Percentiles rank a stretch among this genome's conserved stretches.
phyloP scores from a whole-genome alignment of 2,888 invertebrate genomes.

The Branchinecta sandiegonensis region DNA sequence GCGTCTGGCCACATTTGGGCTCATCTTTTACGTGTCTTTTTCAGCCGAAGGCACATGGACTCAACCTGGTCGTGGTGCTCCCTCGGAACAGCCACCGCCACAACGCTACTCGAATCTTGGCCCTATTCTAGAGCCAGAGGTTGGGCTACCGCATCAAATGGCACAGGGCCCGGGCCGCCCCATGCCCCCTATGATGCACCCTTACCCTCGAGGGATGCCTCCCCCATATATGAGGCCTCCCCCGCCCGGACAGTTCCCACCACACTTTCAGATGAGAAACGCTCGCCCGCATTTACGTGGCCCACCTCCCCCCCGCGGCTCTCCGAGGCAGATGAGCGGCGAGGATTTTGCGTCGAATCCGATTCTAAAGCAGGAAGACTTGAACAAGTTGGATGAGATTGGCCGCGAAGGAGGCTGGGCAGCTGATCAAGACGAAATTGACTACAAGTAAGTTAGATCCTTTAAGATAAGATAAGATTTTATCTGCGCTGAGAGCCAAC shows the following conservation, averaged over 20 bases:
- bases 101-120: constrained; percentile 20
- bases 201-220: constrained; percentile 33
- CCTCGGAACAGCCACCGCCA: constrained; percentile 32
- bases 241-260: constrained; percentile 12
- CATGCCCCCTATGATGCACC: constrained; percentile 24
- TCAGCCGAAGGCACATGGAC: constrained; percentile 69
- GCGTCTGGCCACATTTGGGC: too few species aligned
- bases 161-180: constrained; percentile 26
- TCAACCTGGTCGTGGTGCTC: constrained; percentile 52
- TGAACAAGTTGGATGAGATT: constrained; percentile 80
- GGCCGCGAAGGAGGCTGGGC: constrained; percentile 70
- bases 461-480: too few species aligned
- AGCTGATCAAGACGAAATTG: constrained; percentile 53
- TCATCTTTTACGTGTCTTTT: too few species aligned
- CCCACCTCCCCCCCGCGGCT: neutral
- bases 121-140: too few species aligned
- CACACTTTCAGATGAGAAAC: constrained; percentile 22
- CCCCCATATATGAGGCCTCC: constrained; percentile 31
- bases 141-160: neutral
- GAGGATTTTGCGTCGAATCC: constrained; percentile 45
- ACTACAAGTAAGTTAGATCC: constrained; percentile 53
- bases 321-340: neutral
- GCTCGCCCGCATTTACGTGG: constrained; percentile 25
- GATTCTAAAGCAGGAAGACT: constrained; percentile 82
- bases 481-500: too few species aligned